Evolutionary conservation across 2,888 invertebrate genomes (phyloP).

Genomic region (Pelosia muscerda): DNA sequence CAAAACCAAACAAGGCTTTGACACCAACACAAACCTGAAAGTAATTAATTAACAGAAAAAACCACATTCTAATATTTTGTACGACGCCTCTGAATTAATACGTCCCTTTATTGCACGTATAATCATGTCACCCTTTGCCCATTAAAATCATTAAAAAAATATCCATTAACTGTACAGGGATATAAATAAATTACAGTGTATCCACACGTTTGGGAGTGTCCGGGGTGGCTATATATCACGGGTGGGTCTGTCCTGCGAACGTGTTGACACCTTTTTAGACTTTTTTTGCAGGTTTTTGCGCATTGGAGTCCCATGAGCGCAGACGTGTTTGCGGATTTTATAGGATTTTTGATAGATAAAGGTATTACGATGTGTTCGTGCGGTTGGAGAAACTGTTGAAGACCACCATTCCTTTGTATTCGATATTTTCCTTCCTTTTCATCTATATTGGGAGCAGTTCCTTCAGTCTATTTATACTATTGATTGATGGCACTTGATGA

Average conservation of each 20-base stretch:
- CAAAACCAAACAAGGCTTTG: not conserved
- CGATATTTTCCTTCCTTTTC: not conserved
- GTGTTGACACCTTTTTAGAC: conserved; percentile 70
- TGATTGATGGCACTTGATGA: no score
- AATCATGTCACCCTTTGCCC: conserved; percentile 54
- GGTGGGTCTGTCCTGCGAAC: conserved; percentile 60
- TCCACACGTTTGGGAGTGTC: conserved; percentile 54
- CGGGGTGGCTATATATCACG: conserved; percentile 71
- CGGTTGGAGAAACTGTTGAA: not conserved
- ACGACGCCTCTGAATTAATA: conserved; percentile 39
- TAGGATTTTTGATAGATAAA: conserved; percentile 68
- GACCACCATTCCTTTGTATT: not conserved
- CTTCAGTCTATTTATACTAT: no score
- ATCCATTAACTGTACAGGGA: conserved; percentile 61
- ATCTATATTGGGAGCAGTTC: not conserved
- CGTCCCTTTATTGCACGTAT: conserved; percentile 45
- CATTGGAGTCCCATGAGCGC: conserved; percentile 58
- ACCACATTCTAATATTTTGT: conserved; percentile 40
- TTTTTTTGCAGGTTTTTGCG: conserved; percentile 56
- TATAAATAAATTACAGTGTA: conserved; percentile 69
- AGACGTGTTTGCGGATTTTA: conserved; percentile 64
- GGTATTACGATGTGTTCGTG: conserved; percentile 38
- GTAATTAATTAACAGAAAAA: conserved; percentile 25
- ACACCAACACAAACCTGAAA: conserved; percentile 4
- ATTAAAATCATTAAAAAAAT: conserved; percentile 64